Evolutionary conservation across 2,888 invertebrate genomes (phyloP), one percentile per base, ranked within the genome.

Genomic region (Drosophila dives): DNA sequence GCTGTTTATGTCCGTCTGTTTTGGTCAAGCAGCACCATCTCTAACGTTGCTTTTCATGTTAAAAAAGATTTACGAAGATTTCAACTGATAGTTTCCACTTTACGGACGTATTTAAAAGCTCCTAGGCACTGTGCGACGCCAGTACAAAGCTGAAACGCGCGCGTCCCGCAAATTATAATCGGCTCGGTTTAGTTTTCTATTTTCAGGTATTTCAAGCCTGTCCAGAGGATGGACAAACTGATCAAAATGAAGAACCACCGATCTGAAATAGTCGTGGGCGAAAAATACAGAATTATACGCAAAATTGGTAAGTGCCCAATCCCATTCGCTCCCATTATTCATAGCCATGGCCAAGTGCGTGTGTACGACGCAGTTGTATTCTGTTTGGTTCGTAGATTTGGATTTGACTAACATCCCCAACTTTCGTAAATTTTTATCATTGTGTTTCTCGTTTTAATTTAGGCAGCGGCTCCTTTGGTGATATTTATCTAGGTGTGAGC

Each of bases 401-500:
- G 12, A 51, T 15, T 34, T 34, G n/a, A 15, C 15, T 29, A 40
- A 7, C 8, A 26, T 29, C 15, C 36, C 7, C 4, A 51, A 45
- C 8, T 8, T 45, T 20, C 32, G n/a, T 34, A 17, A 17, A n/a
- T 12, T 45, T 29, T 23, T 53, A 12, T 42, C n/a, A 23, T 32
- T 20, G 3, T 42, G n/a, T 12, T 51, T 40, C 10, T 45, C 10
- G 32, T 50, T 23, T 45, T 38, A 2, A 33, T 34, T 45, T 17
- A 93, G 93, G 93, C 26, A 98, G 98, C 94, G 99, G 99, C 88
- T 99, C 99, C 83, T 99, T 99, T 93, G 99, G 99, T 92, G 99
- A 99, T 94, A 99, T 99, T 94, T 99, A 98, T 94, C 95, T 99
- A 93, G 99, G 97, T 85, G 97, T 97, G 94, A 97, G 97, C 94